These are phyloP conservation scores for Gortyna flavago DNA, from an alignment of 2,888 invertebrate species.

Conservation along the genomic window DNA sequence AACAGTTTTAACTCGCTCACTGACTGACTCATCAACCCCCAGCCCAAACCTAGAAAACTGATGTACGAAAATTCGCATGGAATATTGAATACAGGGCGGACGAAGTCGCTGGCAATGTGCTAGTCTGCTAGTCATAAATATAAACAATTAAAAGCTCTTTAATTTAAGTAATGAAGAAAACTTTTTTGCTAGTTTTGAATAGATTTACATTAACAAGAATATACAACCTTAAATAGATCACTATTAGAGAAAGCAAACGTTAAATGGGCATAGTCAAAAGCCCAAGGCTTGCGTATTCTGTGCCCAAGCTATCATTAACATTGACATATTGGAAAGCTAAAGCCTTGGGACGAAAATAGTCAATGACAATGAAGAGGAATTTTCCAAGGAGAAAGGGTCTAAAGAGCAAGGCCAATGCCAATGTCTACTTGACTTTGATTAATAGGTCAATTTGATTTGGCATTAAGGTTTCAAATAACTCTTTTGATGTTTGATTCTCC, in stretches of 20 bases:
- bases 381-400: slow-evolving; percentile 7
- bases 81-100: neutral
- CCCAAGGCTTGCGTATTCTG: slow-evolving; percentile 14
- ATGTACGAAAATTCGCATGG: neutral
- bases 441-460: slow-evolving; percentile 21
- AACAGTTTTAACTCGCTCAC: neutral
- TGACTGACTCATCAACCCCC: neutral
- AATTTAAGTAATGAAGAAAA: neutral
- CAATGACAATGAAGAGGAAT: slow-evolving; percentile 28
- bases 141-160: neutral
- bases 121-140: neutral
- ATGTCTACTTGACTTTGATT: slow-evolving; percentile 31
- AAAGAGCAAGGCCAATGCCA: slow-evolving; percentile 30
- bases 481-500: neutral
- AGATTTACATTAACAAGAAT: neutral
- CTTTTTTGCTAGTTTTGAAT: neutral
- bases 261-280: slow-evolving; percentile 33
- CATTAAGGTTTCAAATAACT: slow-evolving; percentile 12
- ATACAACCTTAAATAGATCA: slow-evolving; percentile 3
- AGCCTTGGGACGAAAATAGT: slow-evolving; percentile 36
- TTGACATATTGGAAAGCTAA: slow-evolving; percentile 30
- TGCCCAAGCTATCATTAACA: slow-evolving; percentile 13
- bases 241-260: slow-evolving; percentile 13
- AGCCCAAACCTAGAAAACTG: neutral
- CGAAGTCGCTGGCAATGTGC: neutral